Base-by-base conservation (phyloP, 2,113 vertebrate species). In the Stegostoma tigrinum region DNA sequence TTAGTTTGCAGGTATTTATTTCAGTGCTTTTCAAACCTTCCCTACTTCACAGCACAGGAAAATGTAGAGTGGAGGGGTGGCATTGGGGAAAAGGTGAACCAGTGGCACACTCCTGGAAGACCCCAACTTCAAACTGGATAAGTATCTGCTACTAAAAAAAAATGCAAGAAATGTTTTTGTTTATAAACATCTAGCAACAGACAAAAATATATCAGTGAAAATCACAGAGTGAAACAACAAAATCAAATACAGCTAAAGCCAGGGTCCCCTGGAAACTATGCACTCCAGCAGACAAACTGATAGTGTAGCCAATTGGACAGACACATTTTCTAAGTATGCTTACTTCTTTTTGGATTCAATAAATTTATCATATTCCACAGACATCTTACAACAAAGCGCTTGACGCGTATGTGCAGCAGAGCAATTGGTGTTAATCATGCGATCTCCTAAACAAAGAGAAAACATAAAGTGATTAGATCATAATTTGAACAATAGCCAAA, bases 331-430 rank as follows among this genome's bases (percentile, higher is more conserved):
- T 70, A 97, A 96, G 72, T 93, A 0, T 0, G 96, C 99, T 96
- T 97, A 99, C 99, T 99, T 99, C 96, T 98, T 98, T 96, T 98
- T 98, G 0, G 99, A 99, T 96, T 99, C 98, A 1, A 99, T 98
- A 97, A 99, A 99, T 96, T 98, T 99, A 97, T 99, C 99, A 0
- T 99, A 99, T 96, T 99, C 99, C 96, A 99, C 99, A 0, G 99
- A 98, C 99, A 99, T 99, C 98, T 99, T 99, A 97, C 99, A 99
- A 97, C 99, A 99, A 72, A 99, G 98, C 0, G 99, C 99, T 97
- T 99, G 99, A 8, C 99, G 98, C 0, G 98, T 99, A 96, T 99
- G 99, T 86, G 98, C 98, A 0, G 99, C 98, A 0, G 99, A 99
- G 96, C 99, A 99, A 97, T 99, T 99, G 48, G 99, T 99, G 97